These are phyloP conservation scores for Cydia splendana DNA, from an alignment of 1,140 invertebrate genomes.

Conservation along the genomic window DNA sequence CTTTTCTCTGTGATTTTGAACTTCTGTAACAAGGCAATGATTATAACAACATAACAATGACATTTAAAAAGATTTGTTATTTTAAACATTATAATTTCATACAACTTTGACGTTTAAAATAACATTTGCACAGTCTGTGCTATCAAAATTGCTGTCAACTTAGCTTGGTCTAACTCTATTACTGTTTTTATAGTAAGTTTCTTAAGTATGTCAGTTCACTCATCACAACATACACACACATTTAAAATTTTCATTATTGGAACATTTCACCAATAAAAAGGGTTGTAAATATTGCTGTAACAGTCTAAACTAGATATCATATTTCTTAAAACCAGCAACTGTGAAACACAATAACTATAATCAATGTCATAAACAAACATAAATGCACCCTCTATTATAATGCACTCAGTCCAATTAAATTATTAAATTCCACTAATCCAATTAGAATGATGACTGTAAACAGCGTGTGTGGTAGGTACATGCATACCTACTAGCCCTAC, in stretches of 20 bases:
- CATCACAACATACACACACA: not conserved
- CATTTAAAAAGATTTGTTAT: not conserved
- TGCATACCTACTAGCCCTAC: not conserved
- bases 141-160: no score
- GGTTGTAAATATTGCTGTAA: not conserved
- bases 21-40: slow-evolving; percentile 57
- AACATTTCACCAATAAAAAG: no score
- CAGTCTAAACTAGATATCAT: not conserved
- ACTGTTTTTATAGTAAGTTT: no score
- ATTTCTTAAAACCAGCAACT: not conserved
- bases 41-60: not conserved
- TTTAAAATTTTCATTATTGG: not conserved
- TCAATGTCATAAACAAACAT: not conserved
- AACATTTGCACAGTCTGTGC: no score
- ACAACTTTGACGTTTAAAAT: no score
- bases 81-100: no score
- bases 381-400: not conserved
- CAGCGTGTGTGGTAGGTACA: not conserved
- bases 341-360: no score
- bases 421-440: slow-evolving; percentile 26
- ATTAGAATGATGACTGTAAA: slow-evolving; percentile 22
- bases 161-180: no score
- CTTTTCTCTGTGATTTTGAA: slow-evolving; percentile 75
- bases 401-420: slow-evolving; percentile 13
- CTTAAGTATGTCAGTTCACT: no score